Evolutionary conservation across 2,888 invertebrate species (phyloP).

Genomic region (Odontothrips loti): DNA sequence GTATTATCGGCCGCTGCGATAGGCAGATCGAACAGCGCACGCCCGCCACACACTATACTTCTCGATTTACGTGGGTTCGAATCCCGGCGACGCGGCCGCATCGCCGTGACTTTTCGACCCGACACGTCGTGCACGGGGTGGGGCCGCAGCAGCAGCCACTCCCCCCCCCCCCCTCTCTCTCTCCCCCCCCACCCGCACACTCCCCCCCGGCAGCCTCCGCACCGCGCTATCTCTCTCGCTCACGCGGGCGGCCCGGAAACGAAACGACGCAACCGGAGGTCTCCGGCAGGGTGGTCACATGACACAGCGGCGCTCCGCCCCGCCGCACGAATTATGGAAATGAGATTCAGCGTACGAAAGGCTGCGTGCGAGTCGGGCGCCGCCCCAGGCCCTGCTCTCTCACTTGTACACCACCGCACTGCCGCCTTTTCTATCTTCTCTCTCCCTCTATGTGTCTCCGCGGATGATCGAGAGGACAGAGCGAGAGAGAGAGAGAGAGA

Average conservation of each 20-base stretch:
- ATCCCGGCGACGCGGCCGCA: background rate
- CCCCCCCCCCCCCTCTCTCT: background rate
- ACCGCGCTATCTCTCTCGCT: slow-evolving; percentile 1
- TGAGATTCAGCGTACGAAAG: slow-evolving; percentile 12
- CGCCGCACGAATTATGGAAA: slow-evolving; percentile 22
- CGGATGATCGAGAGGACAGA: too few relatives aligned
- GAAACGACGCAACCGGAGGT: too few relatives aligned
- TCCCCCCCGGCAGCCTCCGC: background rate
- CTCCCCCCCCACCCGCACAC: background rate
- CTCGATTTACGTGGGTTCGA: too few relatives aligned
- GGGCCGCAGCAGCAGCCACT: background rate
- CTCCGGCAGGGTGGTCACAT: too few relatives aligned
- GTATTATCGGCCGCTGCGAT: too few relatives aligned
- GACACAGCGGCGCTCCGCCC: background rate
- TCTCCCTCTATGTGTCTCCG: too few relatives aligned
- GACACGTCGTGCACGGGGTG: slow-evolving; percentile 4
- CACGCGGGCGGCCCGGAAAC: background rate
- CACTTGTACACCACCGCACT: background rate
- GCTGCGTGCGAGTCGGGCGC: background rate
- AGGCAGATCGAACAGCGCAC: too few relatives aligned
- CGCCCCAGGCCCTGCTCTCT: background rate
- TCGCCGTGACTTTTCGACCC: slow-evolving; percentile 3
- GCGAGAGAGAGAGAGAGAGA: too few relatives aligned
- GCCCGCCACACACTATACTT: too few relatives aligned
- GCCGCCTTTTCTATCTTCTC: too few relatives aligned